A percentile compares a stretch with the other conserved stretches of the same genome.
Evolutionary conservation across 2,797 vertebrate species (phyloP).

Genomic region (Anguilla marmorata): DNA sequence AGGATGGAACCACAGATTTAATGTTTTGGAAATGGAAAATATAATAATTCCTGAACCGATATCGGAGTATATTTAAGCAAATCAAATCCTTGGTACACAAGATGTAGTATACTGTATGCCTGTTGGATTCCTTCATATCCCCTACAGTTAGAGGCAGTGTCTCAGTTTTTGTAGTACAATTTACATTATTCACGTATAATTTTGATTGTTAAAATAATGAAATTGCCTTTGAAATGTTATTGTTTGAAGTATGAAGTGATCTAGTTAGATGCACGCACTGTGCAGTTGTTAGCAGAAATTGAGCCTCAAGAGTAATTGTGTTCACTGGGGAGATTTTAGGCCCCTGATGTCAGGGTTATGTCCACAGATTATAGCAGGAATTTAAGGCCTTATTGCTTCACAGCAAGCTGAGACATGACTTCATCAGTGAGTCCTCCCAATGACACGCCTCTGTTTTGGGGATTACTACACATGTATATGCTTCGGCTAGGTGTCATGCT

Average conservation of each 20-base stretch:
- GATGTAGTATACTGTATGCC: neutral
- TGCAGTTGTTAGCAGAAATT: too few species aligned
- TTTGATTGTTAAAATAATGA: neutral
- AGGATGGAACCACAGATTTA: neutral
- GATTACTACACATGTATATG: neutral
- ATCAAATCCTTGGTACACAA: neutral
- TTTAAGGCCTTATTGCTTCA: slow-evolving; percentile 4
- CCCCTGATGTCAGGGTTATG: neutral
- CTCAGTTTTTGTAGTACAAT: neutral
- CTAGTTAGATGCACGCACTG: neutral
- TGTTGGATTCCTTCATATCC: neutral
- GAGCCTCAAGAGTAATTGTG: neutral
- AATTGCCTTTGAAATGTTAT: neutral
- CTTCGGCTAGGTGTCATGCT: too few species aligned
- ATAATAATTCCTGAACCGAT: neutral
- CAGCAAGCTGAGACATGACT: neutral
- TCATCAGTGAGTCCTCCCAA: neutral
- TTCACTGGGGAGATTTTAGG: neutral
- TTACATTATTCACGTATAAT: neutral
- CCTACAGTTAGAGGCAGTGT: neutral
- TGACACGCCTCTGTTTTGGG: neutral
- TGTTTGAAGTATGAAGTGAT: neutral
- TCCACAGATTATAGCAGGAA: neutral
- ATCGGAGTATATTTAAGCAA: neutral
- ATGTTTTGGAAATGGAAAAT: neutral